Percentiles rank a stretch among this genome's conserved stretches.
These are phyloP conservation scores for Brachionus sp. DNA, from an alignment of 1,140 invertebrate genomes.

Conservation along the genomic window DNA sequence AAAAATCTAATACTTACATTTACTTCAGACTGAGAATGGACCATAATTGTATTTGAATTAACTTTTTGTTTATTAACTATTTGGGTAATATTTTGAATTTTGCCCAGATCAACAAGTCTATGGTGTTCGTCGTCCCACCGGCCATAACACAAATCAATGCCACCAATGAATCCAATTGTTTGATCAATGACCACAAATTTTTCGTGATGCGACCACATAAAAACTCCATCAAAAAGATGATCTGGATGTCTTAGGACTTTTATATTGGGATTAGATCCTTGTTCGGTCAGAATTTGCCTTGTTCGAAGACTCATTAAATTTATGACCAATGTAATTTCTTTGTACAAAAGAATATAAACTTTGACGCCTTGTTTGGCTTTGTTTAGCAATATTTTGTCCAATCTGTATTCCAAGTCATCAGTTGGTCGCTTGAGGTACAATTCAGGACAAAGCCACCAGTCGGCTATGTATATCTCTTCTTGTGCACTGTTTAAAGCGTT, in stretches of 20 bases:
- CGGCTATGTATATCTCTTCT: slow-evolving; percentile 91
- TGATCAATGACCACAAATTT: slow-evolving; percentile 96
- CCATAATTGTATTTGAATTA: background rate
- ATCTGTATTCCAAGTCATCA: slow-evolving; percentile 70
- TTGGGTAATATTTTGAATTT: background rate
- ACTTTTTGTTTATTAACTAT: background rate
- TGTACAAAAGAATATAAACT: slow-evolving; percentile 88
- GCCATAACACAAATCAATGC: slow-evolving; percentile 90
- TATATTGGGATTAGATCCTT: slow-evolving; percentile 42
- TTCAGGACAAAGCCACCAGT: slow-evolving; percentile 92
- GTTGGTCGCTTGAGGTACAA: slow-evolving; percentile 81
- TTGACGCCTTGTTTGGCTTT: slow-evolving; percentile 80
- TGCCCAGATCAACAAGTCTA: slow-evolving; percentile 56
- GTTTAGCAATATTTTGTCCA: slow-evolving; percentile 77
- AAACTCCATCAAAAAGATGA: slow-evolving; percentile 73
- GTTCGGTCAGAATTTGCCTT: slow-evolving; percentile 61
- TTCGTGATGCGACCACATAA: slow-evolving; percentile 96
- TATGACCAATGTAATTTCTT: slow-evolving; percentile 91
- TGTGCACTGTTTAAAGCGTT: slow-evolving; percentile 79
- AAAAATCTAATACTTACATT: background rate
- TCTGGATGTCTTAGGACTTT: slow-evolving; percentile 84
- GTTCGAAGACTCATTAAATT: slow-evolving; percentile 90
- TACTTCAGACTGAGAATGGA: slow-evolving; percentile 9
- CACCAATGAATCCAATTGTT: slow-evolving; percentile 85
- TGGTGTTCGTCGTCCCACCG: slow-evolving; percentile 64